Evolutionary conservation across 2,797 vertebrate species (phyloP).

Genomic region (Acrossocheilus fasciatus): DNA sequence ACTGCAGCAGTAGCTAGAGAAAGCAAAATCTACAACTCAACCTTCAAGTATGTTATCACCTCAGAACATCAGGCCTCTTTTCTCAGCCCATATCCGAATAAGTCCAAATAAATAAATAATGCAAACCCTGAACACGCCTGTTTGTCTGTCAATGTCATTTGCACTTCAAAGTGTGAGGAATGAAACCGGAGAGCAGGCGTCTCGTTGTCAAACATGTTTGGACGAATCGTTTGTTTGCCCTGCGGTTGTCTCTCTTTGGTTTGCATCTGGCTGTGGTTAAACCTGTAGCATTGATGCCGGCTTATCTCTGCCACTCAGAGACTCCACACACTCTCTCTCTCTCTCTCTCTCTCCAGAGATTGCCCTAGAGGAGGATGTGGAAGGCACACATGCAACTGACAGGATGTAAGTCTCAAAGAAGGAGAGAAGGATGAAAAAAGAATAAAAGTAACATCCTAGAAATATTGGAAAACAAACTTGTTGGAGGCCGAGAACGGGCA

Average conservation of each 20-base stretch:
- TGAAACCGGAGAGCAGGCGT: constrained; percentile 49
- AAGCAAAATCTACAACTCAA: constrained; percentile 39
- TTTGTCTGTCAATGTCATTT: constrained; percentile 56
- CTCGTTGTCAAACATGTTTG: constrained; percentile 48
- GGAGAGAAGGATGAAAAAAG: constrained; percentile 17
- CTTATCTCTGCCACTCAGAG: constrained; percentile 64
- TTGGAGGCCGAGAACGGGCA: neutral
- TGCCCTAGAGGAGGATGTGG: constrained; percentile 36
- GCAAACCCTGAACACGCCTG: constrained; percentile 34
- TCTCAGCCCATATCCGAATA: constrained; percentile 9
- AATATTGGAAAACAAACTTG: constrained; percentile 38
- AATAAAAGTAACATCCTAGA: constrained; percentile 49
- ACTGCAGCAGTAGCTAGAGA: constrained; percentile 13
- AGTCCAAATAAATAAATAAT: constrained; percentile 47
- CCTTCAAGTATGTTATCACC: constrained; percentile 52
- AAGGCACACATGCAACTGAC: constrained; percentile 45
- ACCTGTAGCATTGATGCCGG: constrained; percentile 55
- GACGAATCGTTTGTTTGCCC: constrained; percentile 31
- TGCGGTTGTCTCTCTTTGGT: constrained; percentile 18
- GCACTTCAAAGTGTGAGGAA: constrained; percentile 61
- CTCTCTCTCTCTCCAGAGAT: constrained; percentile 56
- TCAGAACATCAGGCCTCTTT: constrained; percentile 51
- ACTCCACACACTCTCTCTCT: constrained; percentile 8
- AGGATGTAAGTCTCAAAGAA: constrained; percentile 29
- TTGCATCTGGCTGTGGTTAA: constrained; percentile 46